Base-by-base conservation (phyloP, 2,797 vertebrate genomes). In the Iguana delicatissima region DNA sequence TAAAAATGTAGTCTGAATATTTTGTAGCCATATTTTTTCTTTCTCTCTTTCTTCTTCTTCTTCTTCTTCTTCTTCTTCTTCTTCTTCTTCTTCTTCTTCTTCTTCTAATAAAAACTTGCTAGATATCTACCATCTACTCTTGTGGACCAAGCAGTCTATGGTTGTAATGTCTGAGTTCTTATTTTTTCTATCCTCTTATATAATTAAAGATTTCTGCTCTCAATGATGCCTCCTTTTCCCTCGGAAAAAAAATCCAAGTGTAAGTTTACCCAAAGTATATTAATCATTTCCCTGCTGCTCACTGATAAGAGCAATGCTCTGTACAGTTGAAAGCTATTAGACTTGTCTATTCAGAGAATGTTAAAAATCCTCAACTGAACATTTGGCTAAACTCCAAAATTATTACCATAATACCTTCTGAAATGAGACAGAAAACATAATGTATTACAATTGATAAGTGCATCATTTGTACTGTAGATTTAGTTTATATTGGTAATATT, bases 1-100 rank as follows among this genome's bases (percentile, higher is more conserved):
- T 97, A 97, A 97, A 97, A 97, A 96, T 97, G 94, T 96, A 96
- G 95, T 97, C 95, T 96, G 96, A 97, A 96, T 97, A 97, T 97
- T 97, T 97, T 97, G 95, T 97, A 97, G 96, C 96, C 96, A 96
- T 97, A 97, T 97, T 97, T 95, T 96, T 97, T 94, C 42, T 97
- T 96, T 97, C n/a, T n/a, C n/a, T n/a, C n/a, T n/a, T n/a, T 96
- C 94, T 97, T 96, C 96, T 96, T 94, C 96, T 97, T 97, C 95
- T 96, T 97, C 94, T 94, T 96, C 94, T 97, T 96, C 96, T 96
- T 94, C 96, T 97, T 97, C 95, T 96, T 97, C 94, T 94, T 96
- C 94, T 97, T 96, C 96, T 96, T 94, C 96, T 97, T 97, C 95
- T 96, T 96, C 94, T 97, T 96, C 96, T 96, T 94, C 96, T 97